phyloP scores from a whole-genome alignment of 2,113 vertebrate species.

The Zosterops japonicus region DNA sequence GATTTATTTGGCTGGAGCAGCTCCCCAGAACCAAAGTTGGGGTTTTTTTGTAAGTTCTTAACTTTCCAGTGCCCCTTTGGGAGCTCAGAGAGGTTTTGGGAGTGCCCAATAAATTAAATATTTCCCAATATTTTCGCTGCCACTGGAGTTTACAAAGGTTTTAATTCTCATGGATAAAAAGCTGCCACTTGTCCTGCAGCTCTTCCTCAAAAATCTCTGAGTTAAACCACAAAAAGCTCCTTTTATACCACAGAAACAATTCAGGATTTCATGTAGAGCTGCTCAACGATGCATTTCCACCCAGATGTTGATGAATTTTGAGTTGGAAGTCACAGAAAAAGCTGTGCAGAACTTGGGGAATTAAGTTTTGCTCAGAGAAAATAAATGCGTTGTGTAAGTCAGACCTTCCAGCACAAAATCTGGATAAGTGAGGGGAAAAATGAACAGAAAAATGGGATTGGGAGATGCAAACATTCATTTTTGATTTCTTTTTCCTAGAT shows the following conservation, averaged over 20 bases:
- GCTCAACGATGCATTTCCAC: background rate
- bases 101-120: background rate
- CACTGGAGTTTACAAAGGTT: background rate
- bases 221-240: background rate
- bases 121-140: background rate
- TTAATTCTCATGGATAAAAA: background rate
- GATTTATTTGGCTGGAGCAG: background rate
- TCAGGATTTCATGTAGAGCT: background rate
- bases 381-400: background rate
- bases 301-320: background rate
- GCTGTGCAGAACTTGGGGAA: background rate
- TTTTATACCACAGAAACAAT: background rate
- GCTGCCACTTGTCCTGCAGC: background rate
- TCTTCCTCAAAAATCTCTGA: background rate
- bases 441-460: background rate
- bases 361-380: background rate
- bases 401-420: background rate
- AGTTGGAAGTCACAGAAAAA: background rate
- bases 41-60: background rate
- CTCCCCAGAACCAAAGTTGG: background rate
- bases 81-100: background rate
- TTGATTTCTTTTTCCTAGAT: too few relatives aligned
- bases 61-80: background rate
- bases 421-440: background rate
- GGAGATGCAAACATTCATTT: background rate